These are phyloP conservation scores for Microvelia longipes DNA, from an alignment of 1,140 invertebrate genomes.

Conservation along the genomic window DNA sequence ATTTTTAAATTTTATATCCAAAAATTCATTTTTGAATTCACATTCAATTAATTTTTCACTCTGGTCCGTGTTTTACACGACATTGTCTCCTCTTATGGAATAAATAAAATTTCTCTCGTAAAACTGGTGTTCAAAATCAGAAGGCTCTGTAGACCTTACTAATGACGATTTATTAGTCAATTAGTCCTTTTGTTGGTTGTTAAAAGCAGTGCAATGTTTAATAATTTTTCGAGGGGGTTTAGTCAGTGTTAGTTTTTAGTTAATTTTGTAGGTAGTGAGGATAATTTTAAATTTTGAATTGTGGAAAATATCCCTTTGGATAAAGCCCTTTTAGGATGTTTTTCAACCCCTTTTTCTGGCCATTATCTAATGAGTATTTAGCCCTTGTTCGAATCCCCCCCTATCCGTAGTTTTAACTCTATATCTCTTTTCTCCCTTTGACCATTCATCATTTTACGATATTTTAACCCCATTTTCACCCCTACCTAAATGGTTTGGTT, in stretches of 20 bases:
- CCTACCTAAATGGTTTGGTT: not conserved
- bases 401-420: not conserved
- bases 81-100: no score
- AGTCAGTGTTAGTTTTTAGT: not conserved
- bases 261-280: not conserved
- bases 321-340: no score
- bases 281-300: not conserved
- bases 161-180: not conserved
- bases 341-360: not conserved
- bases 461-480: not conserved
- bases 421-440: not conserved
- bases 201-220: not conserved
- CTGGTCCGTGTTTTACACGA: no score
- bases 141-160: no score
- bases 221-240: not conserved
- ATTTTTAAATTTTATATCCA: no score
- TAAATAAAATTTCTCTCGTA: no score
- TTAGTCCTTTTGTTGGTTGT: not conserved
- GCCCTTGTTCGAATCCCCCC: not conserved
- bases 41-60: no score
- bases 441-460: not conserved
- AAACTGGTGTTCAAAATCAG: no score
- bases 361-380: not conserved
- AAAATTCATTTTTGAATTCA: no score
- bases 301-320: not conserved